Conservation (phyloP, 2,113 vertebrate genomes). For the Numenius arquata region DNA sequence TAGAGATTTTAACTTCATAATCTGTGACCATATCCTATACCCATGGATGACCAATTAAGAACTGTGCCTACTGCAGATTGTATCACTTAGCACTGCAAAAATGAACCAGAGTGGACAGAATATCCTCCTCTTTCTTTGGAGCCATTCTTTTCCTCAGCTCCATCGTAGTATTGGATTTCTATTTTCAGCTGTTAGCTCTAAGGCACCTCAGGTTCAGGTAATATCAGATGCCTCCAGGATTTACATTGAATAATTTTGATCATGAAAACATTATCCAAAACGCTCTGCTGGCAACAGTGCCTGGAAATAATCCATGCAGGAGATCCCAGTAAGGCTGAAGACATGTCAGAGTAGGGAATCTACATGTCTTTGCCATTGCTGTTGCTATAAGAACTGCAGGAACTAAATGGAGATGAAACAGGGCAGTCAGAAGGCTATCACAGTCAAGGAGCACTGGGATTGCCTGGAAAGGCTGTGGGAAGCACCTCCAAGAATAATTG, state of each 20-base stretch:
- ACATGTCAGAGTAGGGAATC: not conserved
- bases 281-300: not conserved
- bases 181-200: not conserved
- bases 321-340: not conserved
- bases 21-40: not conserved
- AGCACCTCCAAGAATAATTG: not conserved
- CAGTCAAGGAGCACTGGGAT: not conserved
- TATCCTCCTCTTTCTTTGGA: not conserved
- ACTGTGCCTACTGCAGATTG: not conserved
- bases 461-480: not conserved
- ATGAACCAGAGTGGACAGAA: not conserved
- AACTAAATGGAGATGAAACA: not conserved
- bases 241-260: not conserved
- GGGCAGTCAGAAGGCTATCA: not conserved
- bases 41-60: not conserved
- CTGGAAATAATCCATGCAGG: not conserved
- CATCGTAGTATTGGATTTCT: not conserved
- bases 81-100: not conserved
- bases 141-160: not conserved
- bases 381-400: not conserved
- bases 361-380: not conserved
- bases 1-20: not conserved
- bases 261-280: not conserved
- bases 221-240: not conserved
- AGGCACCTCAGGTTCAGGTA: not conserved